A percentile compares a stretch with the other conserved stretches of the same genome.
Evolutionary conservation across 2,888 invertebrate species (phyloP).

Genomic region (Pollenia angustigena): DNA sequence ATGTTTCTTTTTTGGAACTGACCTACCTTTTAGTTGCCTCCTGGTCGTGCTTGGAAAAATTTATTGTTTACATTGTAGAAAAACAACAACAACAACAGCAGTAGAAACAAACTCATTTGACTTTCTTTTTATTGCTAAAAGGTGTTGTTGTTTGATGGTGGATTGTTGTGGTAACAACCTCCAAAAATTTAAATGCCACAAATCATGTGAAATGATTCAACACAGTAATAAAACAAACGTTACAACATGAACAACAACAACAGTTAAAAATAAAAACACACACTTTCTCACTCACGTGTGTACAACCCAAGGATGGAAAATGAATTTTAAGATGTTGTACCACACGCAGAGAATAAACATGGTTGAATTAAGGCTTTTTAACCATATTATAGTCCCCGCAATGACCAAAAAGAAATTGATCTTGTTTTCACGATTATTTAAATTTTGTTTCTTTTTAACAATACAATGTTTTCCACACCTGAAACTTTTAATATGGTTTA

Average conservation of each 20-base stretch:
- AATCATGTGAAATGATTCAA: constrained; percentile 72
- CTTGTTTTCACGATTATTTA: too few relatives aligned
- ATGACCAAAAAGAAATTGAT: too few relatives aligned
- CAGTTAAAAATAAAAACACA: neutral
- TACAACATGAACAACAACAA: constrained; percentile 62
- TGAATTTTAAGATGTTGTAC: too few relatives aligned
- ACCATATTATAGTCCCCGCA: too few relatives aligned
- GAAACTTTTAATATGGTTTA: too few relatives aligned
- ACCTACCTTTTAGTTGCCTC: constrained; percentile 63
- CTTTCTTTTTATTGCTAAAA: constrained; percentile 56
- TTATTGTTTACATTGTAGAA: constrained; percentile 62
- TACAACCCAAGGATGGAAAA: too few relatives aligned
- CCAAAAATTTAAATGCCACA: constrained; percentile 73
- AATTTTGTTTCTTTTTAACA: too few relatives aligned
- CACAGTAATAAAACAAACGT: constrained; percentile 72
- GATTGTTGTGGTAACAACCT: constrained; percentile 62
- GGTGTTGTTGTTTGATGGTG: constrained; percentile 29
- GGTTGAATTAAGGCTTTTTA: too few relatives aligned
- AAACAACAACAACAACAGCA: constrained; percentile 38
- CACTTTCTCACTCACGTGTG: neutral
- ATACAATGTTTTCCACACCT: too few relatives aligned
- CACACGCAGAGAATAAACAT: too few relatives aligned
- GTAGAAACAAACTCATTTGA: constrained; percentile 59
- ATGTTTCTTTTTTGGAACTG: constrained; percentile 48
- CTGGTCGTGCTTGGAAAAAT: constrained; percentile 54